Percentiles rank a stretch among this genome's conserved stretches.
These are phyloP conservation scores for Pemphigus obesinymphae DNA, from an alignment of 1,140 invertebrate genomes.

Conservation along the genomic window DNA sequence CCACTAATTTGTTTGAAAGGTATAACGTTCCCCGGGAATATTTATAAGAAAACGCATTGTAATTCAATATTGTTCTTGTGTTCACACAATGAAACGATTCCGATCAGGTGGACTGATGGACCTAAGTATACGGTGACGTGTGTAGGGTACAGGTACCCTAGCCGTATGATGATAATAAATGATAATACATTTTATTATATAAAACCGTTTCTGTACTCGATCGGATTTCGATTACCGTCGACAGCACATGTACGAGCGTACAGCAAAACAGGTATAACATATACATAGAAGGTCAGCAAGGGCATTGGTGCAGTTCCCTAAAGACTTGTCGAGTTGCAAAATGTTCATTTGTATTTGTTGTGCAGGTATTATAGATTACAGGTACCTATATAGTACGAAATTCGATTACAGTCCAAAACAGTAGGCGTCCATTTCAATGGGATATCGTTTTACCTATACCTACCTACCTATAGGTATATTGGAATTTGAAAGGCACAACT, in stretches of 20 bases:
- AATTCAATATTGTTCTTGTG: neutral
- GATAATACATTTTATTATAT: neutral
- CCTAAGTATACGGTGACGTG: no score
- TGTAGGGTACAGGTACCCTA: no score
- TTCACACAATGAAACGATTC: neutral
- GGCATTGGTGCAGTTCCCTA: neutral
- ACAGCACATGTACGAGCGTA: neutral
- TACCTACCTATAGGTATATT: no score
- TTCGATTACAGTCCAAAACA: neutral
- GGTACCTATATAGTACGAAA: neutral
- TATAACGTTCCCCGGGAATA: no score
- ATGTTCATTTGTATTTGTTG: neutral
- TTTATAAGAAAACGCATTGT: no score
- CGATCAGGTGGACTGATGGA: neutral
- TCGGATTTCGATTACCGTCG: slow-evolving; percentile 2
- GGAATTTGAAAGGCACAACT: neutral
- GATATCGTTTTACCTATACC: slow-evolving; percentile 15
- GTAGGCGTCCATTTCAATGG: neutral
- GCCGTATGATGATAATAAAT: neutral
- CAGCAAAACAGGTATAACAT: neutral
- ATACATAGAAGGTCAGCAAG: neutral
- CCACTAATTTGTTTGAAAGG: no score
- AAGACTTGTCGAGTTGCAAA: neutral
- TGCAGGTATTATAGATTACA: no score
- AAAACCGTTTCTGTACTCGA: neutral